These are phyloP conservation scores for Metallyticus violacea DNA, from an alignment of 2,888 invertebrate species.

Conservation along the genomic window DNA sequence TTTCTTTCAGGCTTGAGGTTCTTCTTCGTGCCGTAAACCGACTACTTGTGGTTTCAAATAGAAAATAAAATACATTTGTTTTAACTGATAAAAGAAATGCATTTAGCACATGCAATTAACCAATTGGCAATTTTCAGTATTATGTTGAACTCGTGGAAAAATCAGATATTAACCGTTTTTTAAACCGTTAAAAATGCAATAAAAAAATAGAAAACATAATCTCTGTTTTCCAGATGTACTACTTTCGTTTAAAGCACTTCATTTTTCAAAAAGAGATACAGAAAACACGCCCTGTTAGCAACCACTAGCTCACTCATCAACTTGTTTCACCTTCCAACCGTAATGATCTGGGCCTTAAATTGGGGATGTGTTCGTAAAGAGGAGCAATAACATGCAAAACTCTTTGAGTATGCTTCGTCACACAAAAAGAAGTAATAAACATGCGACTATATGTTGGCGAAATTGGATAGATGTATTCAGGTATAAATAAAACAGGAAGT, in stretches of 20 bases:
- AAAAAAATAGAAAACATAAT: too few species aligned
- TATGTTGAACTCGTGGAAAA: too few species aligned
- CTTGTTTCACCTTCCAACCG: neutral
- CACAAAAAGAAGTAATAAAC: neutral
- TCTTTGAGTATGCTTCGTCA: neutral
- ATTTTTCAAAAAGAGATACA: neutral
- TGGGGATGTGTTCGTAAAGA: neutral
- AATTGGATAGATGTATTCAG: neutral
- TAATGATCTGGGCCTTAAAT: neutral
- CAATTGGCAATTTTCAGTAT: too few species aligned
- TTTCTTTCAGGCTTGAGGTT: too few species aligned
- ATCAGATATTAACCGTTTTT: too few species aligned
- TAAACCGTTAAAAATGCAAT: too few species aligned
- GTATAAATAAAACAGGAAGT: neutral
- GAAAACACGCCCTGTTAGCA: neutral
- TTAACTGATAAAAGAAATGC: too few species aligned
- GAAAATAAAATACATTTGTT: too few species aligned
- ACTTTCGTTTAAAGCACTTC: neutral
- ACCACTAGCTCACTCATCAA: neutral
- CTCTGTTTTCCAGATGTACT: too few species aligned
- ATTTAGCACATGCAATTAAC: too few species aligned
- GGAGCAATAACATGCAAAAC: neutral
- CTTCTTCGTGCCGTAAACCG: too few species aligned
- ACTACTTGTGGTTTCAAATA: too few species aligned
- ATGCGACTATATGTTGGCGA: neutral